phyloP scores from a whole-genome alignment of 2,888 invertebrate species.

The Thymelicus sylvestris region DNA sequence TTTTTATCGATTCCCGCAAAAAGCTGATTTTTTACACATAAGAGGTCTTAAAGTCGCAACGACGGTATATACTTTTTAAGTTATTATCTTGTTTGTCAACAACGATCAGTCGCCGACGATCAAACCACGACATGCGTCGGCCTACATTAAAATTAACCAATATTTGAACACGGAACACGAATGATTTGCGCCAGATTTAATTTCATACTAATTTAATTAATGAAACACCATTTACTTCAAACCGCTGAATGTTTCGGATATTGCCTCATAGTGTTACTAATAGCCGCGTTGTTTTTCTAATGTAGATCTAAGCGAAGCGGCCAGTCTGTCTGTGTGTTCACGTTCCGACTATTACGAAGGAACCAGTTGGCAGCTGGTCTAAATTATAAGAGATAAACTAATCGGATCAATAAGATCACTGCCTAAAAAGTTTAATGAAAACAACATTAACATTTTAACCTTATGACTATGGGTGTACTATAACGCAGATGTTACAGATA shows the following conservation, averaged over 20 bases:
- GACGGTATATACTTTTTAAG: no score
- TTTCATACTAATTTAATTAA: not conserved
- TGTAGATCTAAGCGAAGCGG: constrained; percentile 12
- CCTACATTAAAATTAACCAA: not conserved
- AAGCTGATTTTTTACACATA: no score
- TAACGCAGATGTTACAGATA: no score
- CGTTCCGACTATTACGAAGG: constrained; percentile 19
- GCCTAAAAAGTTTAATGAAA: no score
- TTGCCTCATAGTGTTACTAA: constrained; percentile 11
- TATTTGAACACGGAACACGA: not conserved
- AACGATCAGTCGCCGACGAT: no score
- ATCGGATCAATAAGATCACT: no score
- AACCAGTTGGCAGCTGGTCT: constrained; percentile 9
- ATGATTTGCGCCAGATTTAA: not conserved
- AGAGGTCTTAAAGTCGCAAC: no score
- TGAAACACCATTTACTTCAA: not conserved
- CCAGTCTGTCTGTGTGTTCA: constrained; percentile 22
- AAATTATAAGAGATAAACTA: not conserved
- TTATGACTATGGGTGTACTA: no score
- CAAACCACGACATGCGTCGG: no score
- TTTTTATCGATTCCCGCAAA: no score
- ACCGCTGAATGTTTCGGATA: constrained; percentile 7
- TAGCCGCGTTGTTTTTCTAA: constrained; percentile 16
- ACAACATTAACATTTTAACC: no score
- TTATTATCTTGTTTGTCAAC: no score